phyloP scores from a whole-genome alignment of 2,113 vertebrate species.

The Anguilla japonica region DNA sequence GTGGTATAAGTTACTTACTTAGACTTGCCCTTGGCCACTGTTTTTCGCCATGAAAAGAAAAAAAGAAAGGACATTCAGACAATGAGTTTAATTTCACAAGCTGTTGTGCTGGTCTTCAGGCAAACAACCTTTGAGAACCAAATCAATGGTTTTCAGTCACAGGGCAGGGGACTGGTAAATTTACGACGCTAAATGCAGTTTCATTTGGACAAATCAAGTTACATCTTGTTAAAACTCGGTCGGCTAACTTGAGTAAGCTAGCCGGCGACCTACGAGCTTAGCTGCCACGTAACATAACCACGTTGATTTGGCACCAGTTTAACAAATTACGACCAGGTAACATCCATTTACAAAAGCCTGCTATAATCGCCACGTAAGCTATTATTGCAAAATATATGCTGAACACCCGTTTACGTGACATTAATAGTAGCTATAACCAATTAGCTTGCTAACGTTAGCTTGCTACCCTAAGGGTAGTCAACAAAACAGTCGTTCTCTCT shows the following conservation, averaged over 20 bases:
- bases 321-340: too few relatives aligned
- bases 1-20: conserved; percentile 66
- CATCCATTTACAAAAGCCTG: too few relatives aligned
- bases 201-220: too few relatives aligned
- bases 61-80: not conserved
- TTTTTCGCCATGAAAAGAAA: conserved; percentile 28
- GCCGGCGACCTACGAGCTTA: too few relatives aligned
- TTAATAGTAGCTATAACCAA: not conserved
- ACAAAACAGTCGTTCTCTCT: not conserved
- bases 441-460: not conserved
- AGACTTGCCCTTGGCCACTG: conserved; percentile 76
- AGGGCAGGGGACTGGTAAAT: too few relatives aligned
- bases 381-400: not conserved
- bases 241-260: too few relatives aligned
- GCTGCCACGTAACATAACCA: too few relatives aligned
- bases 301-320: too few relatives aligned
- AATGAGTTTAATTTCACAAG: not conserved
- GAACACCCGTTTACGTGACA: not conserved
- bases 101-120: not conserved
- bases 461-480: not conserved
- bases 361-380: too few relatives aligned
- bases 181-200: too few relatives aligned
- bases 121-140: not conserved
- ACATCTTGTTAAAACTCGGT: too few relatives aligned
- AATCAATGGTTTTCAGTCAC: not conserved